These are phyloP conservation scores for Helicoverpa assulta DNA, from an alignment of 2,888 invertebrate genomes.

Conservation along the genomic window DNA sequence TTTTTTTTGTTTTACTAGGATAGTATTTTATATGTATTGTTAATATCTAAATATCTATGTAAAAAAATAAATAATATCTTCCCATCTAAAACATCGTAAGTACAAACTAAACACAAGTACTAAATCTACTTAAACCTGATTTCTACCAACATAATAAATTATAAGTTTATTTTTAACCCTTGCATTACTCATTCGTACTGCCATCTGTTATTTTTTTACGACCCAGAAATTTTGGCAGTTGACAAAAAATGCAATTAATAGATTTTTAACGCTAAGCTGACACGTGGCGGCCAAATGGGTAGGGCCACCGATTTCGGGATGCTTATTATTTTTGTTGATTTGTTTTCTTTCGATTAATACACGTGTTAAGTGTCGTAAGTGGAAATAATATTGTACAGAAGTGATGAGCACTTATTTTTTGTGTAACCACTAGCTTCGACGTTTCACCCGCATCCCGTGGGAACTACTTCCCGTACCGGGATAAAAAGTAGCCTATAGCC, in stretches of 20 bases:
- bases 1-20: too few species aligned
- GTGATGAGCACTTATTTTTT: neutral
- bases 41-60: too few species aligned
- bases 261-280: constrained; percentile 75
- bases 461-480: too few species aligned
- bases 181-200: constrained; percentile 69
- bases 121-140: constrained; percentile 38
- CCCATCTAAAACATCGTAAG: constrained; percentile 12
- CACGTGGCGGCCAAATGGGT: constrained; percentile 87
- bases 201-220: constrained; percentile 63
- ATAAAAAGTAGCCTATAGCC: too few species aligned
- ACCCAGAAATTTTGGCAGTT: constrained; percentile 72
- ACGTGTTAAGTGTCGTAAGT: neutral
- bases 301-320: constrained; percentile 74
- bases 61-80: neutral
- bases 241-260: constrained; percentile 82
- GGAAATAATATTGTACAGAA: too few species aligned
- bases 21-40: too few species aligned
- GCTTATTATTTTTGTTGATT: constrained; percentile 39
- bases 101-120: constrained; percentile 12
- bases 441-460: too few species aligned
- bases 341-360: constrained; percentile 5
- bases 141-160: constrained; percentile 58
- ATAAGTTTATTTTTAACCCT: constrained; percentile 74
- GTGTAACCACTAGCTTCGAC: too few species aligned